Evolutionary conservation across 2,888 invertebrate species (phyloP).

Genomic region (Cartodere bifasciata): DNA sequence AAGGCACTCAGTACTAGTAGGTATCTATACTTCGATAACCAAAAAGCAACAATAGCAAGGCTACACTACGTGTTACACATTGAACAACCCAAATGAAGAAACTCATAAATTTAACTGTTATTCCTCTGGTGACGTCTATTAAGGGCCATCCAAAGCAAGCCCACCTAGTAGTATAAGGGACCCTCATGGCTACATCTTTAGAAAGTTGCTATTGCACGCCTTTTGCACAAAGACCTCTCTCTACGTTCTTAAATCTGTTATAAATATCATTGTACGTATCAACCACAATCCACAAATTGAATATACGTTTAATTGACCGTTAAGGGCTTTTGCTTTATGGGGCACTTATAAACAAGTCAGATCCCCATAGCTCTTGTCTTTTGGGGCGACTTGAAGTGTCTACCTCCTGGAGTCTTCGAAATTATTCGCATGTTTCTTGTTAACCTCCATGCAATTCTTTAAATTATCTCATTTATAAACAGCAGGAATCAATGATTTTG

Average conservation of each 20-base stretch:
- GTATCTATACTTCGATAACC: too few relatives aligned
- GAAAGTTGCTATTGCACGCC: constrained; percentile 13
- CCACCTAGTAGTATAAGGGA: too few relatives aligned
- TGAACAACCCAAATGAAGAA: constrained; percentile 20
- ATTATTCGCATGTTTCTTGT: too few relatives aligned
- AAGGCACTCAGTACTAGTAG: too few relatives aligned
- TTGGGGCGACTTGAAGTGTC: too few relatives aligned
- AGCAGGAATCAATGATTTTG: too few relatives aligned
- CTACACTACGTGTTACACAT: constrained; percentile 21
- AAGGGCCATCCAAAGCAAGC: constrained; percentile 16
- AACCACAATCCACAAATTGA: constrained; percentile 28
- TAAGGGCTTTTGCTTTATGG: constrained; percentile 19
- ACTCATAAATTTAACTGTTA: constrained; percentile 21
- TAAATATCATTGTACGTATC: constrained; percentile 27
- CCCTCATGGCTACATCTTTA: too few relatives aligned
- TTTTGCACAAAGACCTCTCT: constrained; percentile 14
- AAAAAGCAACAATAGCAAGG: constrained; percentile 21
- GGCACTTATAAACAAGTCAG: constrained; percentile 19
- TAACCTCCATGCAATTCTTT: too few relatives aligned
- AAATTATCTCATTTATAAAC: too few relatives aligned
- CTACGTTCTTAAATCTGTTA: constrained; percentile 11
- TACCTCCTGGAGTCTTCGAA: too few relatives aligned
- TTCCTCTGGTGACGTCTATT: constrained; percentile 25
- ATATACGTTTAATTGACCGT: constrained; percentile 31
- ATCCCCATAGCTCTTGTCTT: constrained; percentile 13